Evolutionary conservation across 2,797 vertebrate genomes (phyloP), one percentile per base, ranked within the genome.

Genomic region (Toxotes lorentzi): DNA sequence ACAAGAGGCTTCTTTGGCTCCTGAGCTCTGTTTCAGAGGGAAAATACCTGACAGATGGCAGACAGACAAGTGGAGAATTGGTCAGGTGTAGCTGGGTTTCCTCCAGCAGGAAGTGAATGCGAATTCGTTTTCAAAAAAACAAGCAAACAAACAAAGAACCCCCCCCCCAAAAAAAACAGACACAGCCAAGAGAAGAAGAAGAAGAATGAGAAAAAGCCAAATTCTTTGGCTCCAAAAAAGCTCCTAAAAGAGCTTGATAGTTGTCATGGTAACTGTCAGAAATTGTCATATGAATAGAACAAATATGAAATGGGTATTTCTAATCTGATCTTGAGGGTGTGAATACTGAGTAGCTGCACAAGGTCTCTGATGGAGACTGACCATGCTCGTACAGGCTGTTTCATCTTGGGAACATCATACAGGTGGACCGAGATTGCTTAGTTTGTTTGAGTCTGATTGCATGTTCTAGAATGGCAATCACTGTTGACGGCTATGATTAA

Each of bases 221-320:
- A 77, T 19, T 67, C 7, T 73, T 64, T 43, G 35, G 38, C 75
- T 73, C 38, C 34, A 63, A 77, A 64, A 32, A 78, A 54, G 27
- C 69, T 77, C 30, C 21, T 69, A 60, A 80, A 80, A 67, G 38
- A 69, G 76, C 73, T 89, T 84, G 76, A 79, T 73, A 77, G 90
- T 92, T 87, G 90, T 86, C 88, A 92, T 92, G 78, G 91, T 79
- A 87, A 90, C 88, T 83, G 82, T 89, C 85, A 84, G 65, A 84
- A 83, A 69, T 73, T 78, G 63, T 71, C 76, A 48, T 74, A 85
- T 91, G 86, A 92, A 92, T 90, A 92, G 91, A 88, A 92, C 87
- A 92, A 91, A 91, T 87, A 86, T 90, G 79, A 78, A 88, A 84
- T 83, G 88, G 89, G 86, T 87, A 92, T 93, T 89, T 90, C 79